These are phyloP conservation scores for Coelopa frigida DNA, from an alignment of 1,140 invertebrate genomes.

Conservation along the genomic window DNA sequence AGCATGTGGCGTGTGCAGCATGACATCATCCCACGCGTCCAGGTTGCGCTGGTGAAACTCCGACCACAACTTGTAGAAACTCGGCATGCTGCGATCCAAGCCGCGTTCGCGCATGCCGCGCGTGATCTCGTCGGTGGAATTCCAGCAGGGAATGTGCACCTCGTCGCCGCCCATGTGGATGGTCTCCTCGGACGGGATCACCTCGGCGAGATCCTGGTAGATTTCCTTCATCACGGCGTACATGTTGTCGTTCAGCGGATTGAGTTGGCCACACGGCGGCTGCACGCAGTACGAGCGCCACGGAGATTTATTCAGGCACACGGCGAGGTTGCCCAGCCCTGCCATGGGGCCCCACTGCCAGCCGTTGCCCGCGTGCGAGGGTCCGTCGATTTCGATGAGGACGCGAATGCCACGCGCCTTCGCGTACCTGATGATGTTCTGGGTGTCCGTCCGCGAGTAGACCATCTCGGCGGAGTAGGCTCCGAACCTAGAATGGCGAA, in stretches of 20 bases:
- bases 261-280: constrained; percentile 78
- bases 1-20: constrained; percentile 29
- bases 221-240: constrained; percentile 62
- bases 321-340: constrained; percentile 60
- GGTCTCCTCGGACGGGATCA: constrained; percentile 50
- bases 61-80: constrained; percentile 62
- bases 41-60: constrained; percentile 52
- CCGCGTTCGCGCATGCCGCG: constrained; percentile 53
- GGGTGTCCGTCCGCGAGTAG: constrained; percentile 63
- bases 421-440: constrained; percentile 64
- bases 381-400: constrained; percentile 76
- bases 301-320: constrained; percentile 65
- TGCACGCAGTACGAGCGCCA: constrained; percentile 72
- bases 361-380: constrained; percentile 74
- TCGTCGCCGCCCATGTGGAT: constrained; percentile 85
- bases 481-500: constrained; percentile 56
- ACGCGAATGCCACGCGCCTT: constrained; percentile 64
- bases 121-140: constrained; percentile 60
- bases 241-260: constrained; percentile 68
- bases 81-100: constrained; percentile 49
- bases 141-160: constrained; percentile 71
- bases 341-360: constrained; percentile 70
- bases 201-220: constrained; percentile 60
- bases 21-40: constrained; percentile 32
- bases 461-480: constrained; percentile 61